Evolutionary conservation across 1,140 invertebrate species (phyloP), one percentile per base, ranked within the genome.

Genomic region (Saxidomus purpurata): DNA sequence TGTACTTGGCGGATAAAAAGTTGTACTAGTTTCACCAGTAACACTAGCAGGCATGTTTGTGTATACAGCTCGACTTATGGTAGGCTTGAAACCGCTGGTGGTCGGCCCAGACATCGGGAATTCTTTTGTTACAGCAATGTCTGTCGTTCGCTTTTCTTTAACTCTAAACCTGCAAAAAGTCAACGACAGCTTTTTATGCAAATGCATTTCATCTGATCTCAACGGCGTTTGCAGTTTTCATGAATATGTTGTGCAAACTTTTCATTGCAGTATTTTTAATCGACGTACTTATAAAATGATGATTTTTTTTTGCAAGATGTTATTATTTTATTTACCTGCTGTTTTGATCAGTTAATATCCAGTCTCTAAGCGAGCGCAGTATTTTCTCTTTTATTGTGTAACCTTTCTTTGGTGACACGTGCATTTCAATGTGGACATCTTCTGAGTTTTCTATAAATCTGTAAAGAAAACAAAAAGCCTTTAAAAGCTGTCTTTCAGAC

Each of bases 331-430:
- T 28, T 43, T 82, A 82, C 80, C 80, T 43, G n/a, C 40, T 47
- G 8, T n/a, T 63, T 43, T 25, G 13, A 28, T 63, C 36, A 1
- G 4, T 43, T 9, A 63, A 25, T 2, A 25, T 36, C 59, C 17
- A n/a, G 11, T 83, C 61, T 0, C 19, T 25, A 11, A 83, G 61
- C 22, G 61, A 59, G 13, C 81, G 61, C 25, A 69, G 22, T 28
- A 83, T 83, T 38, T 83, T 83, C 36, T 83, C 81, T 52, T 28
- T 67, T 6, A 83, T 47, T 22, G 81, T 83, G 61, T 69, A 83
- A 11, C 81, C 81, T 28, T 69, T 28, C 19, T 15, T 9, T 49
- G 81, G 81, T 28, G 63, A 63, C 52, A 61, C 63, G 34, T 83
- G 81, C 61, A 83, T 69, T 83, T 83, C 81, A 38, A 83, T 67